Percentiles rank a stretch among this genome's conserved stretches.
phyloP scores from a whole-genome alignment of 1,140 invertebrate genomes.

The Hypsibius dujardini region DNA sequence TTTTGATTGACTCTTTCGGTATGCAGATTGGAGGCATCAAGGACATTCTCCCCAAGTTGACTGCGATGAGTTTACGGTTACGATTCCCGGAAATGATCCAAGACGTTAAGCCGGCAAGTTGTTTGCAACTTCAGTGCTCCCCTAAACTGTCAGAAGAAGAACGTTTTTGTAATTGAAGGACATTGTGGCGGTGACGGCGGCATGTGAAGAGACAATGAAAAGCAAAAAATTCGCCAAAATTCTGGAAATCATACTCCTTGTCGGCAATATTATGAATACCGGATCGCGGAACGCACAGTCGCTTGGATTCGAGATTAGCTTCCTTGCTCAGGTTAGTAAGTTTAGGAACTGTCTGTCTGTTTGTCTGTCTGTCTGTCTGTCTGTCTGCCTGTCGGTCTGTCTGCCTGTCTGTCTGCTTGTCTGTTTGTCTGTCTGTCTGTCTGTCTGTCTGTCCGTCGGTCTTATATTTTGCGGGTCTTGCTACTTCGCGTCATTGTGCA shows the following conservation, averaged over 20 bases:
- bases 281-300: slow-evolving; percentile 80
- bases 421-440: neutral
- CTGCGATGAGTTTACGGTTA: slow-evolving; percentile 74
- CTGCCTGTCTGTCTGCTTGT: too few relatives aligned
- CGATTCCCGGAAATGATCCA: slow-evolving; percentile 59
- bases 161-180: slow-evolving; percentile 39
- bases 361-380: too few relatives aligned
- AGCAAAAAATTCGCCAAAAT: slow-evolving; percentile 77
- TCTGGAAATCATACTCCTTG: slow-evolving; percentile 65
- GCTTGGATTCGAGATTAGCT: slow-evolving; percentile 88
- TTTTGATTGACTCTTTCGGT: slow-evolving; percentile 22
- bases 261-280: slow-evolving; percentile 88
- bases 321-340: slow-evolving; percentile 61
- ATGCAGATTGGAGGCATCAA: slow-evolving; percentile 57
- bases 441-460: slow-evolving; percentile 7
- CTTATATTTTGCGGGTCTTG: too few relatives aligned
- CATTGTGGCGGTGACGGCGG: slow-evolving; percentile 79
- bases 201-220: slow-evolving; percentile 76
- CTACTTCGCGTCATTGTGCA: too few relatives aligned
- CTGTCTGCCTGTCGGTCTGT: too few relatives aligned
- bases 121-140: too few relatives aligned
- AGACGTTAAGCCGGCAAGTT: slow-evolving; percentile 70
- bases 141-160: too few relatives aligned
- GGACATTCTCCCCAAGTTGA: slow-evolving; percentile 61
- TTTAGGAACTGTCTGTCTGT: neutral